Conservation (phyloP, 2,113 vertebrate genomes). For the Vimba vimba region DNA sequence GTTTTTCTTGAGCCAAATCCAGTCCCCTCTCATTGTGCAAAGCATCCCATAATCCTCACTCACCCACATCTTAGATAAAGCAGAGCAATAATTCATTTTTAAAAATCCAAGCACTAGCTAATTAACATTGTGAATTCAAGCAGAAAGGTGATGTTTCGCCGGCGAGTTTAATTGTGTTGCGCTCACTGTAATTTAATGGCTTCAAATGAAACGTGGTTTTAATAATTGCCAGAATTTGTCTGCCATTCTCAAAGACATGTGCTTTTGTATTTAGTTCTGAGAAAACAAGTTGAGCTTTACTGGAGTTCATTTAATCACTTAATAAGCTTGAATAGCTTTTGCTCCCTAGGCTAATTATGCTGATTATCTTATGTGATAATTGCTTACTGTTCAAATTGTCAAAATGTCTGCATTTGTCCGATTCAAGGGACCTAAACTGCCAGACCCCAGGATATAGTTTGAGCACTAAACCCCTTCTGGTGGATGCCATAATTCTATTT, state of each 20-base stretch:
- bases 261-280: conserved; percentile 52
- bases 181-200: conserved; percentile 72
- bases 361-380: conserved; percentile 76
- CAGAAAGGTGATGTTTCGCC: conserved; percentile 73
- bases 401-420: conserved; percentile 34
- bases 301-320: conserved; percentile 79
- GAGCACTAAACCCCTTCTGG: not conserved
- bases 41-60: conserved; percentile 69
- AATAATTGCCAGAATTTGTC: conserved; percentile 66
- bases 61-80: conserved; percentile 73
- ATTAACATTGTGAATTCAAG: conserved; percentile 81
- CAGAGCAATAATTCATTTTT: conserved; percentile 69
- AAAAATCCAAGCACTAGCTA: conserved; percentile 70
- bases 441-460: not conserved
- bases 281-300: conserved; percentile 79
- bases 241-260: conserved; percentile 65
- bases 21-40: conserved; percentile 67
- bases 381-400: conserved; percentile 55
- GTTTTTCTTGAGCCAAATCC: conserved; percentile 55
- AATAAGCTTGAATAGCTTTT: conserved; percentile 77
- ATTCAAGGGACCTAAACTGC: conserved; percentile 17
- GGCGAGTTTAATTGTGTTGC: conserved; percentile 69
- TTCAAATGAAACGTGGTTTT: conserved; percentile 72
- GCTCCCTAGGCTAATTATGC: conserved; percentile 77
- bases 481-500: not conserved